Evolutionary conservation across 1,140 invertebrate species (phyloP).

Genomic region (Portunus trituberculatus): DNA sequence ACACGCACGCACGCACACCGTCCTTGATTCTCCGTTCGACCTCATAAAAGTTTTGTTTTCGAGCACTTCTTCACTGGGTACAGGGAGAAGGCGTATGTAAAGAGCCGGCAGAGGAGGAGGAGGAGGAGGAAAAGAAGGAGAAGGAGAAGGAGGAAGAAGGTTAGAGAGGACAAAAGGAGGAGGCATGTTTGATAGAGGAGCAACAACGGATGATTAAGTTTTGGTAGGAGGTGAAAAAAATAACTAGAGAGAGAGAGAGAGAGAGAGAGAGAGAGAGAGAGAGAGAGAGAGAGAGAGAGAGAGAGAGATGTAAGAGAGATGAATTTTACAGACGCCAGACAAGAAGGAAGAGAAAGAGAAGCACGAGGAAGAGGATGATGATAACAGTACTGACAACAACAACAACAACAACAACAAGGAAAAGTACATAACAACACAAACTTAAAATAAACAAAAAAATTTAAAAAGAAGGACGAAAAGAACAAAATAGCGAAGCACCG

Average conservation of each 20-base stretch:
- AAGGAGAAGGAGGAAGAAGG: not conserved
- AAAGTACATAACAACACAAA: too few species aligned
- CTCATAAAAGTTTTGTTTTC: slow-evolving; percentile 1
- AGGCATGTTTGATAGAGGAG: not conserved
- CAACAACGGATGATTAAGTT: too few species aligned
- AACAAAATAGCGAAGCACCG: too few species aligned
- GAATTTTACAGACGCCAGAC: too few species aligned
- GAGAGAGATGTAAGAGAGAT: not conserved
- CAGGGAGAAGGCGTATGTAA: slow-evolving; percentile 9
- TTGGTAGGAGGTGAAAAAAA: not conserved
- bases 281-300: not conserved
- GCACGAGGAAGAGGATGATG: too few species aligned
- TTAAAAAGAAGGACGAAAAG: too few species aligned
- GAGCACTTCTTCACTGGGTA: not conserved
- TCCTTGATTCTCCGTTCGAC: not conserved
- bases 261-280: not conserved
- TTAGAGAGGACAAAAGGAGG: not conserved
- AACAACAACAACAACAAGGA: too few species aligned
- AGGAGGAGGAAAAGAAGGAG: not conserved
- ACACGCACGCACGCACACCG: not conserved
- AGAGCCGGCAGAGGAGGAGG: not conserved
- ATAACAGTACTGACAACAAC: too few species aligned
- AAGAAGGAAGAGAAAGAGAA: too few species aligned
- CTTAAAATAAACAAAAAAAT: too few species aligned
- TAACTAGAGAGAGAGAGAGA: not conserved